Conservation (phyloP, 2,797 vertebrate species). For the Mycteria americana region DNA sequence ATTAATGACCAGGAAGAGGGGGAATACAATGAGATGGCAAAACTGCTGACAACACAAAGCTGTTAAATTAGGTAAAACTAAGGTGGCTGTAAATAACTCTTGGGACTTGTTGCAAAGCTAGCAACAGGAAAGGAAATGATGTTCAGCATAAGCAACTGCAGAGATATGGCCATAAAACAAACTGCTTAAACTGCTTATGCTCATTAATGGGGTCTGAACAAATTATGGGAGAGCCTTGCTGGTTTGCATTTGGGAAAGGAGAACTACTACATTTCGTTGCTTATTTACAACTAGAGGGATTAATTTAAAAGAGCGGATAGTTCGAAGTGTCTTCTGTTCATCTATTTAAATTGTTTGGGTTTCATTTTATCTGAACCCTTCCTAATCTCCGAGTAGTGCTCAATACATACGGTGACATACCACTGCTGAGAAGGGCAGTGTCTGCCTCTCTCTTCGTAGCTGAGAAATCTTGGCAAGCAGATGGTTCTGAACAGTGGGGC, state of each 20-base stretch:
- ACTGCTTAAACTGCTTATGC: constrained; percentile 27
- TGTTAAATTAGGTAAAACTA: constrained; percentile 56
- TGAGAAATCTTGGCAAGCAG: constrained; percentile 49
- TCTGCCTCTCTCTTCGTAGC: not conserved
- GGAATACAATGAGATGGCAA: constrained; percentile 42
- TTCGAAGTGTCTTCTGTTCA: not conserved
- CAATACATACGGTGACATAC: not conserved
- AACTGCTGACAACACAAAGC: constrained; percentile 60
- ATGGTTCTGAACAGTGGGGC: constrained; percentile 2
- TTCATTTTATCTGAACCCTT: not conserved
- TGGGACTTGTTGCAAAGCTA: constrained; percentile 44
- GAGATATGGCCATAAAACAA: constrained; percentile 26
- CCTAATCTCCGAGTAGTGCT: not conserved
- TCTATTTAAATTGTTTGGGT: not conserved
- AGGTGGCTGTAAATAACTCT: constrained; percentile 56
- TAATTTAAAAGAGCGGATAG: not conserved
- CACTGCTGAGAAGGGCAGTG: not conserved
- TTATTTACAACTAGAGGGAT: not conserved
- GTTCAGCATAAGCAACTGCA: constrained; percentile 15
- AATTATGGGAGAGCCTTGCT: not conserved
- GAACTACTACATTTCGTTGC: not conserved
- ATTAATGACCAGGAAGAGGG: constrained; percentile 52
- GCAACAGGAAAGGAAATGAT: constrained; percentile 46
- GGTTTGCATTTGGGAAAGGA: not conserved
- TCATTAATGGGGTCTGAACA: not conserved